These are phyloP conservation scores for Toxotes chatareus DNA, from an alignment of 2,113 vertebrate species.

Conservation along the genomic window DNA sequence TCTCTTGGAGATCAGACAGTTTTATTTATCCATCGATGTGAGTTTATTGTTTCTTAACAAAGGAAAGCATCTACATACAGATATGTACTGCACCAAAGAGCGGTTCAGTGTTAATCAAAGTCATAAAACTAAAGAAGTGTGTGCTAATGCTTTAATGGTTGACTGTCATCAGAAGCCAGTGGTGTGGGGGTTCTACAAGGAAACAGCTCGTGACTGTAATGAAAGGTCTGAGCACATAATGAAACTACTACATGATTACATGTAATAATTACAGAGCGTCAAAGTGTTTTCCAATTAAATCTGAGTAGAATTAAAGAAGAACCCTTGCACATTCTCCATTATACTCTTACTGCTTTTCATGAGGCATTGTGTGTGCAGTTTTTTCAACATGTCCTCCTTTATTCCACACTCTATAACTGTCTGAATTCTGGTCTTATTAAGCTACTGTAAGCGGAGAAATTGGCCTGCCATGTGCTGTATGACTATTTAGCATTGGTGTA, in stretches of 20 bases:
- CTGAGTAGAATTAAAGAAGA: not conserved
- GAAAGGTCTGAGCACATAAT: not conserved
- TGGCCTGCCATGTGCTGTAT: not conserved
- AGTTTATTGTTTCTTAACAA: not conserved
- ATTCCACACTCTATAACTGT: not conserved
- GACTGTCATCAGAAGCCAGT: not conserved
- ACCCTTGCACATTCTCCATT: not conserved
- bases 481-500: not conserved
- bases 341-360: not conserved
- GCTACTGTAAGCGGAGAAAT: conserved; percentile 1
- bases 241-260: not conserved
- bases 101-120: not conserved
- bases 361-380: not conserved
- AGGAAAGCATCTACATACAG: not conserved
- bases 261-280: conserved; percentile 1
- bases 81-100: conserved; percentile 1
- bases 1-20: not conserved
- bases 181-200: not conserved
- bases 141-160: conserved; percentile 29
- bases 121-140: conserved; percentile 32
- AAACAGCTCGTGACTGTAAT: not conserved
- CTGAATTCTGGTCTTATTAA: not conserved
- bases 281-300: not conserved
- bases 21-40: not conserved
- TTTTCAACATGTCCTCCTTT: not conserved